Conservation (phyloP, 2,797 vertebrate genomes). For the Chelmon rostratus region DNA sequence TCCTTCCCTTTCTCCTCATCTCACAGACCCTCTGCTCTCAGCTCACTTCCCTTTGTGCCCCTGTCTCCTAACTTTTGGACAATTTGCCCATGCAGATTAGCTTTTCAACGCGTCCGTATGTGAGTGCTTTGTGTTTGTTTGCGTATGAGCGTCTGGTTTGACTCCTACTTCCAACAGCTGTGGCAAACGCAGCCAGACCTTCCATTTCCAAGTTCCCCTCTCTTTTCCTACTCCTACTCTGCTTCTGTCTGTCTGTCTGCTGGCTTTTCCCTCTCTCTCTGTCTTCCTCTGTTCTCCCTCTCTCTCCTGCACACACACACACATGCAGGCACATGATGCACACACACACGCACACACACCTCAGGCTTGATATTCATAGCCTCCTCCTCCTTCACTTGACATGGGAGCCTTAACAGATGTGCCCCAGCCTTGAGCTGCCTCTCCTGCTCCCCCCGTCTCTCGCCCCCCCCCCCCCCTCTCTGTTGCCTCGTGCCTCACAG, state of each 20-base stretch:
- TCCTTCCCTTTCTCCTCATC: constrained; percentile 39
- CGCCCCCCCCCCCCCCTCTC: constrained; percentile 17
- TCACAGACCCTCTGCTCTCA: constrained; percentile 3
- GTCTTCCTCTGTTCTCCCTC: constrained; percentile 2
- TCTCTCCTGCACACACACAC: constrained; percentile 23
- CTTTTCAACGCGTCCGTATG: constrained; percentile 62
- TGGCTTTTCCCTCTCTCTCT: constrained; percentile 32
- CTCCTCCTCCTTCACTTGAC: constrained; percentile 82
- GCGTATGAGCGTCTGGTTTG: constrained; percentile 67
- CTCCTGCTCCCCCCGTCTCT: constrained; percentile 24
- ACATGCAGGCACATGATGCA: not conserved
- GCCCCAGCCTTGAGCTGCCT: constrained; percentile 81
- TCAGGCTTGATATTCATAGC: constrained; percentile 84
- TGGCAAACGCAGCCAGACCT: constrained; percentile 70
- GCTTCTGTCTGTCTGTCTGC: constrained; percentile 64
- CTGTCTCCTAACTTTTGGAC: constrained; percentile 54
- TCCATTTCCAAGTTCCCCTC: constrained; percentile 70
- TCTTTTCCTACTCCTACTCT: constrained; percentile 68
- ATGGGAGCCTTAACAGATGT: constrained; percentile 86
- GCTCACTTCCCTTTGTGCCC: constrained; percentile 41
- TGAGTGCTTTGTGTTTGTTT: constrained; percentile 68
- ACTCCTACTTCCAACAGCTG: constrained; percentile 82
- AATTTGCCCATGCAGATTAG: constrained; percentile 49
- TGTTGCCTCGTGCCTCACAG: constrained; percentile 57
- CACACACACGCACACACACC: constrained; percentile 70